These are phyloP conservation scores for Drosophila paulistorum DNA, from an alignment of 1,140 invertebrate species.

Conservation along the genomic window DNA sequence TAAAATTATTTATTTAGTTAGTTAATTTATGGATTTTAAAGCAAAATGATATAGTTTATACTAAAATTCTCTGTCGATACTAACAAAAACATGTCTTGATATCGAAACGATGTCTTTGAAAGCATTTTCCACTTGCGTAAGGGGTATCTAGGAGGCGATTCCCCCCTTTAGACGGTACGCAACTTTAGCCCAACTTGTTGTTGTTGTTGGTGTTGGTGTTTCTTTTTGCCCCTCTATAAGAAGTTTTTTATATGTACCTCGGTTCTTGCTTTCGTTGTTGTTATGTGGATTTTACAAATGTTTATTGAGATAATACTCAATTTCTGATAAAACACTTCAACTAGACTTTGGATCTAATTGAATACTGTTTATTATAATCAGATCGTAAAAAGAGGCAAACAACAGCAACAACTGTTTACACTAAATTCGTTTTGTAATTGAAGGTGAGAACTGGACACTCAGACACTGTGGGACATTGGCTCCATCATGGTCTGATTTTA, in stretches of 20 bases:
- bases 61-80: no score
- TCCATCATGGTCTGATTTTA: constrained; percentile 5
- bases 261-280: not conserved
- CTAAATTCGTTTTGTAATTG: constrained; percentile 13
- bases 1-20: no score
- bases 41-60: no score
- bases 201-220: not conserved
- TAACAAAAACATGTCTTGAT: no score
- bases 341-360: constrained; percentile 3
- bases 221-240: not conserved
- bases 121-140: no score
- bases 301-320: constrained; percentile 2
- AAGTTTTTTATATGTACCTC: not conserved
- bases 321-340: constrained; percentile 7
- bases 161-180: not conserved
- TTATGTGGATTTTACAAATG: not conserved
- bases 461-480: not conserved
- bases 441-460: not conserved
- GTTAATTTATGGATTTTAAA: no score
- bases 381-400: constrained; percentile 20
- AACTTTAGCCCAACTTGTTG: not conserved
- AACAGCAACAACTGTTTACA: not conserved
- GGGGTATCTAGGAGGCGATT: not conserved
- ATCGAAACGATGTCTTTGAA: no score
- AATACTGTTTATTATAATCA: constrained; percentile 18